phyloP scores from a whole-genome alignment of 2,888 invertebrate genomes.

The Chrysomela aeneicollis region DNA sequence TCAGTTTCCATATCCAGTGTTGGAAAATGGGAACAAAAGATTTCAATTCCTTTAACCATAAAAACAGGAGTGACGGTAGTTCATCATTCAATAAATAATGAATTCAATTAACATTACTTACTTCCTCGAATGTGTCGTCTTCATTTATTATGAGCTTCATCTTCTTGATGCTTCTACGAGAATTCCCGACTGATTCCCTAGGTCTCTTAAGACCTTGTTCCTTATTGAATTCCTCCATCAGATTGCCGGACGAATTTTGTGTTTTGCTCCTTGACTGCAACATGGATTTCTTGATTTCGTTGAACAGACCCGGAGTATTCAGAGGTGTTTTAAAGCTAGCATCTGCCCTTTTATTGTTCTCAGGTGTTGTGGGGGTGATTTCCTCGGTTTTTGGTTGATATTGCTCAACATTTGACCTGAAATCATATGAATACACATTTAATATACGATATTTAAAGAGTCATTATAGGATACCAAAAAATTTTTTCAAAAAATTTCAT shows the following conservation, averaged over 20 bases:
- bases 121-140: conserved; percentile 19
- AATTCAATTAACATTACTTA: too few relatives aligned
- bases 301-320: conserved; percentile 45
- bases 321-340: conserved; percentile 43
- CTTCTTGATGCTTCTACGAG: conserved; percentile 26
- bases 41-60: too few relatives aligned
- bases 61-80: too few relatives aligned
- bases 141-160: conserved; percentile 20
- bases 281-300: conserved; percentile 40
- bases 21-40: too few relatives aligned
- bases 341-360: conserved; percentile 22
- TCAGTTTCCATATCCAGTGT: too few relatives aligned
- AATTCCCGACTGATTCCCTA: conserved; percentile 35
- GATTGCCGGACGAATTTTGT: conserved; percentile 17
- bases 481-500: too few relatives aligned
- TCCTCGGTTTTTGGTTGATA: conserved; percentile 45
- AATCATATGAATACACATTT: not conserved
- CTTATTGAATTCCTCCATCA: conserved; percentile 23
- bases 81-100: too few relatives aligned
- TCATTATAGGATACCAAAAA: too few relatives aligned
- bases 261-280: conserved; percentile 35
- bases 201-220: conserved; percentile 29
- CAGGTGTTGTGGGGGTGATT: conserved; percentile 42
- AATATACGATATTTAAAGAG: not conserved
- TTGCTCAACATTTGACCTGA: conserved; percentile 26